Percentiles rank a stretch among this genome's conserved stretches.
Evolutionary conservation across 2,113 vertebrate species (phyloP).

Genomic region (Syrrhaptes paradoxus): DNA sequence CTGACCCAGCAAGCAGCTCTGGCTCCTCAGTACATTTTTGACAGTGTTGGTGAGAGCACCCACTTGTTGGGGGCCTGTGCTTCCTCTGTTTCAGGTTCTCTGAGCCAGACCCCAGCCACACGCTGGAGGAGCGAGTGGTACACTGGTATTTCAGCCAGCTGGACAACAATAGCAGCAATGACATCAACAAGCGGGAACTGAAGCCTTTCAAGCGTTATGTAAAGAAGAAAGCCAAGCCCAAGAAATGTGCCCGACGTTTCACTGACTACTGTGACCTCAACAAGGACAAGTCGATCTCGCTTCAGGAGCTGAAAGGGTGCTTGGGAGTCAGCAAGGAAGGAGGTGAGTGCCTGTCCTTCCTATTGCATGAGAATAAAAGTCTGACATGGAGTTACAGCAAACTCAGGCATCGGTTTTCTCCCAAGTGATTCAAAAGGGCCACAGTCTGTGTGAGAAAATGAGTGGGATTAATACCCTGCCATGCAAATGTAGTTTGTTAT

Average conservation of each 20-base stretch:
- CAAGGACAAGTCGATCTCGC: slow-evolving; percentile 92
- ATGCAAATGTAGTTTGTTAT: not conserved
- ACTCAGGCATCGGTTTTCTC: not conserved
- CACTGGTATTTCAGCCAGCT: slow-evolving; percentile 98
- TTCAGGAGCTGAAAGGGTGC: slow-evolving; percentile 95
- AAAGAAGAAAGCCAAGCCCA: slow-evolving; percentile 98
- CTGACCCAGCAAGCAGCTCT: not conserved
- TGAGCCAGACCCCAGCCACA: slow-evolving; percentile 96
- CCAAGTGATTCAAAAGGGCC: not conserved
- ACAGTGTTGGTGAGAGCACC: not conserved
- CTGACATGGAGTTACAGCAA: not conserved
- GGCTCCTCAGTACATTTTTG: not conserved
- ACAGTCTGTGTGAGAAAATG: not conserved
- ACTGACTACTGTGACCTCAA: slow-evolving; percentile 98
- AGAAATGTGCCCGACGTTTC: slow-evolving; percentile 95
- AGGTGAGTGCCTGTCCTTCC: slow-evolving; percentile 64
- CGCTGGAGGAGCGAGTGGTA: slow-evolving; percentile 93
- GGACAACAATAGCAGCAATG: slow-evolving; percentile 92
- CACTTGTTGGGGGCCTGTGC: not conserved
- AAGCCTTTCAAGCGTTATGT: slow-evolving; percentile 96
- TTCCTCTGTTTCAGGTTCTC: slow-evolving; percentile 82
- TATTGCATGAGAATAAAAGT: not conserved
- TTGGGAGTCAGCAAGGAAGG: slow-evolving; percentile 95
- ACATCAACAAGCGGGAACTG: slow-evolving; percentile 95
- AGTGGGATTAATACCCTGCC: not conserved